Evolutionary conservation across 2,113 vertebrate species (phyloP).

Genomic region (Myanophis thanlyinensis): DNA sequence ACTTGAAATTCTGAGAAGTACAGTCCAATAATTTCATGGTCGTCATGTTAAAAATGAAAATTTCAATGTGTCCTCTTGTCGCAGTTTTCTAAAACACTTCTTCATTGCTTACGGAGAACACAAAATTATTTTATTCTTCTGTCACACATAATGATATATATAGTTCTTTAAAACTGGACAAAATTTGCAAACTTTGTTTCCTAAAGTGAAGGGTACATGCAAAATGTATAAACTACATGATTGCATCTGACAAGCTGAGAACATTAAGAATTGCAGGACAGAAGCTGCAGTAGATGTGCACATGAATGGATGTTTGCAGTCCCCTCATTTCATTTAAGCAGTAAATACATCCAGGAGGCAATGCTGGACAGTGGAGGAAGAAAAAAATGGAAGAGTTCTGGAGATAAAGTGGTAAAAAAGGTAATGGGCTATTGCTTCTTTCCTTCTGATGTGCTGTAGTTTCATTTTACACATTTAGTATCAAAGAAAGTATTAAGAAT

Average conservation of each 20-base stretch:
- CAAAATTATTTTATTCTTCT: not conserved
- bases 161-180: not conserved
- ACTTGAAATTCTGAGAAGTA: not conserved
- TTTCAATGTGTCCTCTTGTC: not conserved
- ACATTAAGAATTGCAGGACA: not conserved
- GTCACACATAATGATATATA: not conserved
- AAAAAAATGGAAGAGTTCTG: not conserved
- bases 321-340: not conserved
- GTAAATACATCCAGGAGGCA: not conserved
- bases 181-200: not conserved
- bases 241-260: not conserved
- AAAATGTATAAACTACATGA: not conserved
- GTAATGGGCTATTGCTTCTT: too few relatives aligned
- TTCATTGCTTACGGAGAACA: not conserved
- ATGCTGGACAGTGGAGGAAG: not conserved
- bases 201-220: not conserved
- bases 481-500: not conserved
- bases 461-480: not conserved
- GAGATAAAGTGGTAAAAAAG: not conserved
- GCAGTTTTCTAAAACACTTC: not conserved
- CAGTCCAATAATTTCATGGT: not conserved
- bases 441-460: not conserved
- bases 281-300: not conserved
- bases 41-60: not conserved
- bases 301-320: too few relatives aligned